Evolutionary conservation across 2,113 vertebrate genomes (phyloP).

Genomic region (Rhodinocichla rosea): DNA sequence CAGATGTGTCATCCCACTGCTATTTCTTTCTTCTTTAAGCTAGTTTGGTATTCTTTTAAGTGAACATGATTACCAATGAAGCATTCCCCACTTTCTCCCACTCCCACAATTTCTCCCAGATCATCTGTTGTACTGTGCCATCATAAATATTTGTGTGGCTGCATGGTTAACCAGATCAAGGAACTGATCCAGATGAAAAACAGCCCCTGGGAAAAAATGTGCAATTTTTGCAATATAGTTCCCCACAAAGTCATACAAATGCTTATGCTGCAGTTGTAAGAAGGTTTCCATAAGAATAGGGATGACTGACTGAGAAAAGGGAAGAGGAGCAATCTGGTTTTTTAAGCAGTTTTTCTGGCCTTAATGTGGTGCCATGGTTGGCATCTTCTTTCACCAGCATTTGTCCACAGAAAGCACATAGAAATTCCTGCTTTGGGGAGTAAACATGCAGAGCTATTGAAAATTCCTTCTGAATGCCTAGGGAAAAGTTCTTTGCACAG

Average conservation of each 20-base stretch:
- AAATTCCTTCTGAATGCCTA: not conserved
- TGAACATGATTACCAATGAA: not conserved
- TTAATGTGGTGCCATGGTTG: not conserved
- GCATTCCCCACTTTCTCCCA: not conserved
- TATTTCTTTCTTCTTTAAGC: constrained; percentile 13
- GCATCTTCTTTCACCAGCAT: not conserved
- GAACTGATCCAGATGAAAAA: constrained; percentile 9
- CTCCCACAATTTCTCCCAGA: constrained; percentile 5
- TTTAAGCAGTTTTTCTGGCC: not conserved
- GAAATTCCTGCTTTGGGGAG: not conserved
- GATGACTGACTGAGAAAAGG: not conserved
- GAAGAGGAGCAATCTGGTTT: not conserved
- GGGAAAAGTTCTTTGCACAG: not conserved
- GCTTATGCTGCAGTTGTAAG: constrained; percentile 1
- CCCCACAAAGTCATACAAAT: constrained; percentile 12
- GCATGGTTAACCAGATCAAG: not conserved
- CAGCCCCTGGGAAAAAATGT: not conserved
- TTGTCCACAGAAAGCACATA: not conserved
- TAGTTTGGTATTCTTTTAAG: constrained; percentile 3
- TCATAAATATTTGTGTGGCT: constrained; percentile 39
- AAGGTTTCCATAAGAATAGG: not conserved
- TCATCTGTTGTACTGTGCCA: constrained; percentile 29
- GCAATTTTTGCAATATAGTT: not conserved
- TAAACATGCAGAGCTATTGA: not conserved
- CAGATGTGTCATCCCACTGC: constrained; percentile 10